Evolutionary conservation across 2,113 vertebrate genomes (phyloP).

Genomic region (Elgaria multicarinata): DNA sequence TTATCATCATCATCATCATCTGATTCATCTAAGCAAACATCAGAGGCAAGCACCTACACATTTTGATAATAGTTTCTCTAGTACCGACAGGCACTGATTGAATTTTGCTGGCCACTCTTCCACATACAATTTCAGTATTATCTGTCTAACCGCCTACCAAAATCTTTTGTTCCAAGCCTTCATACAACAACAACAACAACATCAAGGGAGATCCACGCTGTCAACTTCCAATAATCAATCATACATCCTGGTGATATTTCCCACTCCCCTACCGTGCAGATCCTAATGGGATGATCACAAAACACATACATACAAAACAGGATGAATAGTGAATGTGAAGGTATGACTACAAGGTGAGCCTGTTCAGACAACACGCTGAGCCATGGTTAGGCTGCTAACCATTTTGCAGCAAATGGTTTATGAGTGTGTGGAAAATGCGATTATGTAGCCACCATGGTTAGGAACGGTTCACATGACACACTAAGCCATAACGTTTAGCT

Average conservation of each 20-base stretch:
- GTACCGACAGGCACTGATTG: neutral
- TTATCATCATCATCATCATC: too few species aligned
- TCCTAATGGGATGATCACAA: neutral
- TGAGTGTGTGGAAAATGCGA: too few species aligned
- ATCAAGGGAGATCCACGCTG: neutral
- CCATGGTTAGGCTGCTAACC: too few species aligned
- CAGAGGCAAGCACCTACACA: neutral
- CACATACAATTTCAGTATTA: neutral
- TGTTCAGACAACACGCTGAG: too few species aligned
- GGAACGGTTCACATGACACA: too few species aligned
- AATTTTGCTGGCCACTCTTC: neutral
- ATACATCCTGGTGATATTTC: neutral
- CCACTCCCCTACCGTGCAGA: neutral
- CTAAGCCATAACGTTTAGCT: too few species aligned
- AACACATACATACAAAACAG: neutral
- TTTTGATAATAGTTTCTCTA: neutral
- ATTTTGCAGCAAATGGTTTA: too few species aligned
- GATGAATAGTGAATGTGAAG: neutral
- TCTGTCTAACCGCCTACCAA: neutral
- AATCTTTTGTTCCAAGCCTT: neutral
- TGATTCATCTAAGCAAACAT: conserved; percentile 15
- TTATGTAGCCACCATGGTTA: too few species aligned
- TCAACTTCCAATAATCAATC: neutral
- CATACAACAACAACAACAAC: neutral
- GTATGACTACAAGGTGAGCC: neutral